Evolutionary conservation across 2,113 vertebrate genomes (phyloP).

Genomic region (Calidris pugnax): DNA sequence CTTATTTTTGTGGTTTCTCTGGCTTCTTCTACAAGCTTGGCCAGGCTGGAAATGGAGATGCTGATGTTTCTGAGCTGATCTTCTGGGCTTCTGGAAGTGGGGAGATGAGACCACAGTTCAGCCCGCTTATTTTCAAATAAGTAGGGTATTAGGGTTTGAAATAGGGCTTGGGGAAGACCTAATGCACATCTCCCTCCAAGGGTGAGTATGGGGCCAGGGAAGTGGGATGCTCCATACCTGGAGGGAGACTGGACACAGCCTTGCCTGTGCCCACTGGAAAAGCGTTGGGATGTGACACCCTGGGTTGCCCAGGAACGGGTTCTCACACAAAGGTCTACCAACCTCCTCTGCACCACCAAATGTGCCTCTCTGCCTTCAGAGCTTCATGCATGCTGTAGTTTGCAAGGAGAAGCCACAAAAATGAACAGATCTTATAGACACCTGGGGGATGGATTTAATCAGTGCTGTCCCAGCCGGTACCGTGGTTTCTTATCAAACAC

Average conservation of each 20-base stretch:
- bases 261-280: background rate
- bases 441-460: background rate
- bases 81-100: background rate
- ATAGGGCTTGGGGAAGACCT: background rate
- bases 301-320: accelerated
- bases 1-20: background rate
- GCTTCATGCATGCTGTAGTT: accelerated
- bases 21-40: background rate
- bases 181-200: background rate
- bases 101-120: background rate
- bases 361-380: background rate
- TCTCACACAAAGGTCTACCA: accelerated
- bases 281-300: background rate
- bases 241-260: background rate
- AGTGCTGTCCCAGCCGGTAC: accelerated
- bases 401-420: background rate
- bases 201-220: background rate
- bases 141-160: background rate
- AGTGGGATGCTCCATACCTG: accelerated
- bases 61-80: background rate
- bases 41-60: background rate
- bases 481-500: background rate
- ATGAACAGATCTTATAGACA: accelerated
- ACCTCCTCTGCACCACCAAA: background rate
- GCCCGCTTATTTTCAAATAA: background rate